A percentile compares a stretch with the other conserved stretches of the same genome.
These are phyloP conservation scores for Eilema sororculum DNA, from an alignment of 2,888 invertebrate genomes.

Conservation along the genomic window DNA sequence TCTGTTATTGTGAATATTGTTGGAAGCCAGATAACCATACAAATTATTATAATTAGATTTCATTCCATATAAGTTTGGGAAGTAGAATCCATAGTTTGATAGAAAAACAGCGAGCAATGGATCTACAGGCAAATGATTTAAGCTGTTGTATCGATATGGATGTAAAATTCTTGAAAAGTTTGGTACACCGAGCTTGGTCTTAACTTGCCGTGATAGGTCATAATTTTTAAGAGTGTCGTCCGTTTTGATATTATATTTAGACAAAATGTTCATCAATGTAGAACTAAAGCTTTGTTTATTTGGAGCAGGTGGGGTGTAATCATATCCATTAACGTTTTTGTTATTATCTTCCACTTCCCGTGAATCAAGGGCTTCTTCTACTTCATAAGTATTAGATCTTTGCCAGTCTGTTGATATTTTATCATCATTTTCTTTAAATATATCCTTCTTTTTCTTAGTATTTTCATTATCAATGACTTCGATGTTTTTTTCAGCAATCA, in stretches of 20 bases:
- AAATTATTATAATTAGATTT: constrained; percentile 80
- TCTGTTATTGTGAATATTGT: constrained; percentile 89
- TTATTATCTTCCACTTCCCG: constrained; percentile 27
- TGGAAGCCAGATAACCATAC: constrained; percentile 88
- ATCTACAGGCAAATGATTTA: constrained; percentile 86
- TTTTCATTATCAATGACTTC: neutral
- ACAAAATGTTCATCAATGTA: constrained; percentile 61
- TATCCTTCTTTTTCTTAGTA: neutral
- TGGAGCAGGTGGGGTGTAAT: constrained; percentile 36
- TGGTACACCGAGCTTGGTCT: constrained; percentile 43
- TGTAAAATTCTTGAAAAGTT: constrained; percentile 45
- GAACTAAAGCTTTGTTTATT: constrained; percentile 49
- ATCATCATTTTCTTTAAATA: neutral
- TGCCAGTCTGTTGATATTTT: neutral
- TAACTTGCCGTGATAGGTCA: constrained; percentile 60
- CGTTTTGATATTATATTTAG: constrained; percentile 70
- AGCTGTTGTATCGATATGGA: constrained; percentile 80
- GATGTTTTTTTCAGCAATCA: neutral
- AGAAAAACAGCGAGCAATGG: constrained; percentile 88
- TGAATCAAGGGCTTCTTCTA: constrained; percentile 53
- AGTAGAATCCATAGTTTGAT: constrained; percentile 89
- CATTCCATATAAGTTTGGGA: constrained; percentile 74
- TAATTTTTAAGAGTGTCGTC: constrained; percentile 71
- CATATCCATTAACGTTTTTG: constrained; percentile 38
- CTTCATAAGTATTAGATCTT: constrained; percentile 53